Evolutionary conservation across 2,113 vertebrate species (phyloP), one percentile per base, ranked within the genome.

Genomic region (Bujurquina vittata): DNA sequence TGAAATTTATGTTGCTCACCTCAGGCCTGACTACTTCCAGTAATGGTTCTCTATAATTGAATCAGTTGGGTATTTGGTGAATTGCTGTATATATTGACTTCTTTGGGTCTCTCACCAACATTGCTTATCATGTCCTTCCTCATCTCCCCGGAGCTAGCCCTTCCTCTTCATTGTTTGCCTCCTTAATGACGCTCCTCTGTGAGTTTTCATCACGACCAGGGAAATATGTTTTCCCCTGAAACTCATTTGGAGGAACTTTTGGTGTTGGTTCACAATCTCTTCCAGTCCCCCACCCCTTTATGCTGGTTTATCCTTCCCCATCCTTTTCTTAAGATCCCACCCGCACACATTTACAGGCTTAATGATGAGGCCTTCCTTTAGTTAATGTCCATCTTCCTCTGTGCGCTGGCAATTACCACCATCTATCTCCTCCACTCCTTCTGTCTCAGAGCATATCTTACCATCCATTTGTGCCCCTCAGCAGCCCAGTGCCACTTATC

Each of bases 321-420:
- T 49, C 12, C 33, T 52, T 79, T 80, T 56, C 76, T 73, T 76
- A 77, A 83, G 84, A 35, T 81, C 57, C 77, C 72, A 55, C 75
- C 11, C 10, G 1, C 49, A 40, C 80, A 80, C 72, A 72, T n/a
- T 58, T 18, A 26, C n/a, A 75, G 72, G 49, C 76, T 57, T 89
- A 90, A 89, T 76, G 91, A 92, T 4, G 58, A 88, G 23, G 54
- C 60, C 76, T 90, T 91, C 81, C 89, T 91, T 84, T 89, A 59
- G 58, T 89, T 92, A 94, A 94, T 92, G 92, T 91, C 87, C 80
- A 23, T 87, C 87, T 87, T 92, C 84, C 87, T 88, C 87, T 31
- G 5, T 26, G 5, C 63, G 9, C 49, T 43, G 61, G 77, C 84
- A 91, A 90, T 93, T 92, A 90, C 83, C 56, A 37, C 58, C 78